phyloP scores from a whole-genome alignment of 64 coral and sea anemone species.

The Orbicella faveolata region DNA sequence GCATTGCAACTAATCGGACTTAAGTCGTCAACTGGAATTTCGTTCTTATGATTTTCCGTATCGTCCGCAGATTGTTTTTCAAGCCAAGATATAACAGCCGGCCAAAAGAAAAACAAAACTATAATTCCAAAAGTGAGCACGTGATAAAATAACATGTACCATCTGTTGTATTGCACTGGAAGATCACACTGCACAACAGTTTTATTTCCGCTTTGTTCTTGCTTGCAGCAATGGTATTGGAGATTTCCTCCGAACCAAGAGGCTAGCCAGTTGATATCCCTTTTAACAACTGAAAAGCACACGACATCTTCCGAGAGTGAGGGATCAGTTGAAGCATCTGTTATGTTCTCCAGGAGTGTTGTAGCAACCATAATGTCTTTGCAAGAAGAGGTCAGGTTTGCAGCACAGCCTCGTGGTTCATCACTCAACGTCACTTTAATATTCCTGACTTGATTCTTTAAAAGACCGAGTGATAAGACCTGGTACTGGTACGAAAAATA shows the following conservation, averaged over 20 bases:
- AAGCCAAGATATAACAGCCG: background rate
- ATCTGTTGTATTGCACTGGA: background rate
- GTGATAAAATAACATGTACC: background rate
- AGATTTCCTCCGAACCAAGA: background rate
- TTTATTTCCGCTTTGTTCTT: background rate
- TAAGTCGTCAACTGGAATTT: too few relatives aligned
- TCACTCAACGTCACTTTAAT: background rate
- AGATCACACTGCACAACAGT: background rate
- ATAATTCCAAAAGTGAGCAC: too few relatives aligned
- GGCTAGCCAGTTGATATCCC: background rate
- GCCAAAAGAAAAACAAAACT: too few relatives aligned
- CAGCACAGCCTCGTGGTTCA: background rate
- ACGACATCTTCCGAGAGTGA: background rate
- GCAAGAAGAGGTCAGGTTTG: background rate
- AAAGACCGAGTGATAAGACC: background rate
- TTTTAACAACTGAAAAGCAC: background rate
- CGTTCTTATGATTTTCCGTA: too few relatives aligned
- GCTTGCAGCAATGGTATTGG: background rate
- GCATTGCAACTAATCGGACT: too few relatives aligned
- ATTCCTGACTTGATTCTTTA: background rate
- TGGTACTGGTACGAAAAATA: background rate
- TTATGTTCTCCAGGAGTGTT: background rate
- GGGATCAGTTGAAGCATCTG: background rate
- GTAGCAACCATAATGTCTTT: background rate
- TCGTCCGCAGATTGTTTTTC: too few relatives aligned